These are phyloP conservation scores for Halesus radiatus DNA, from an alignment of 1,140 invertebrate species.

Conservation along the genomic window DNA sequence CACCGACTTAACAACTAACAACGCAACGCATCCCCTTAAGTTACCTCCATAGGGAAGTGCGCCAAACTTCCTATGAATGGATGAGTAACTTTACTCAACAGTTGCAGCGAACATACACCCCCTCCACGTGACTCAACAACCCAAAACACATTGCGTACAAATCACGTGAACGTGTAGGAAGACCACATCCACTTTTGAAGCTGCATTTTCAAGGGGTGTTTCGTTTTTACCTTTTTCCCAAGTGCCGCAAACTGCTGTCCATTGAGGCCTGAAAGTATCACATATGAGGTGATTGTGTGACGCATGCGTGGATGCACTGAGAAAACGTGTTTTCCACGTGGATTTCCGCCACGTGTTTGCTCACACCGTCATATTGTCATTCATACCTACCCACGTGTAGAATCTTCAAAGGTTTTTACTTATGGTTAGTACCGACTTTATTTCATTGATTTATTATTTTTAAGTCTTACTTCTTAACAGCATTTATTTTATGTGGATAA, in stretches of 20 bases:
- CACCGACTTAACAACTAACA: background rate
- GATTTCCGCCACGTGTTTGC: too few relatives aligned
- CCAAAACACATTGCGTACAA: background rate
- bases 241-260: background rate
- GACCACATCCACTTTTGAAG: too few relatives aligned
- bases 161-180: background rate
- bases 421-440: too few relatives aligned
- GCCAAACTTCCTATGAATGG: background rate
- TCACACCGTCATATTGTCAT: too few relatives aligned
- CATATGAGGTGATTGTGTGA: constrained; percentile 15
- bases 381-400: too few relatives aligned
- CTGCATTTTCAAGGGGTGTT: background rate
- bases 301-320: constrained; percentile 24
- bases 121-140: background rate
- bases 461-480: too few relatives aligned
- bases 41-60: constrained; percentile 1
- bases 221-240: background rate
- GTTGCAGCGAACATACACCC: background rate
- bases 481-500: too few relatives aligned
- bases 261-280: constrained; percentile 12
- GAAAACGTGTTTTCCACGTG: background rate
- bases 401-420: too few relatives aligned
- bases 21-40: background rate
- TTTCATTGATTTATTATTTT: too few relatives aligned
- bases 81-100: constrained; percentile 26